These are phyloP conservation scores for Tympanoctomys barrerae DNA, from an alignment of 2,797 vertebrate genomes.

Conservation along the genomic window DNA sequence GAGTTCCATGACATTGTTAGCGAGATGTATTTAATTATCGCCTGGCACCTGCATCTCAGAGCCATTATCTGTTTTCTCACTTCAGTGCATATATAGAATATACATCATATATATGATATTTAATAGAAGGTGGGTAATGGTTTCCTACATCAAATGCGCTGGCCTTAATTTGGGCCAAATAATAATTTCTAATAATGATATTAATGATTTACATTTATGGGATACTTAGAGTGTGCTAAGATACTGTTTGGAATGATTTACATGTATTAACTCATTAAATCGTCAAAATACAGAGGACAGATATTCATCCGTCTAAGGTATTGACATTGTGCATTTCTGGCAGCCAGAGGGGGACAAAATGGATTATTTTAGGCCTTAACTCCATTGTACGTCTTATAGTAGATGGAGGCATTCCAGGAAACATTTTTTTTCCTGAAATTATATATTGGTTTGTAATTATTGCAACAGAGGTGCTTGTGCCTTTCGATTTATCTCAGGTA, in stretches of 20 bases:
- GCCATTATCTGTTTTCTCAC: not conserved
- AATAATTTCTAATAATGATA: slow-evolving; percentile 23
- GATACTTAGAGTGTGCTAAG: not conserved
- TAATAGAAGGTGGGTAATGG: not conserved
- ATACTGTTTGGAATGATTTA: slow-evolving; percentile 41
- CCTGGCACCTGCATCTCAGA: not conserved
- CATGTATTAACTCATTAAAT: slow-evolving; percentile 42
- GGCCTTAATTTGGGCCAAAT: slow-evolving; percentile 61
- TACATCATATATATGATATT: not conserved
- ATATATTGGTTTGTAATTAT: not conserved
- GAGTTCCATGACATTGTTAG: not conserved
- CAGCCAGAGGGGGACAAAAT: not conserved
- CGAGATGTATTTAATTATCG: not conserved
- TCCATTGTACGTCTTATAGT: not conserved
- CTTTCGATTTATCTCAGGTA: not conserved
- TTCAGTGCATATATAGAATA: not conserved
- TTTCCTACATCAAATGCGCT: not conserved
- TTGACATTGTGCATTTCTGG: not conserved
- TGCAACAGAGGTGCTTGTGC: not conserved
- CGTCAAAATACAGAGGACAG: not conserved
- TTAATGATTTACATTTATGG: slow-evolving; percentile 34
- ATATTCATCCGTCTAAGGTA: slow-evolving; percentile 21
- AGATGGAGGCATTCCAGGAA: not conserved
- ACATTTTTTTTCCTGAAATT: not conserved
- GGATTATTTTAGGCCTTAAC: not conserved